Percentiles rank a stretch among this genome's conserved stretches.
Evolutionary conservation across 2,888 invertebrate genomes (phyloP).

Genomic region (Agonum fuliginosum): DNA sequence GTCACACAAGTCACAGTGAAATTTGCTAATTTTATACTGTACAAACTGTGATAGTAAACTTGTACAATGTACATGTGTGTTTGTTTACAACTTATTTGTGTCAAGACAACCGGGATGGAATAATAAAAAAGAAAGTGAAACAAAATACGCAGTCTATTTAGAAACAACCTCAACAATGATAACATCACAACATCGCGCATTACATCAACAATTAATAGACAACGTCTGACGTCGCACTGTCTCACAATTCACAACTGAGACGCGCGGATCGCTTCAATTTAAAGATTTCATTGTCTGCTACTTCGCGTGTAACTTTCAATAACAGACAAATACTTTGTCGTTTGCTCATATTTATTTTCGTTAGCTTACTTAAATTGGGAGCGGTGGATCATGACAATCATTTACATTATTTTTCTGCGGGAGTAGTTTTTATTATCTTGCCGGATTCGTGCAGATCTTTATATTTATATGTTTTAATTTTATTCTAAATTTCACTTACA

Average conservation of each 20-base stretch:
- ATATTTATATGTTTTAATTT: no score
- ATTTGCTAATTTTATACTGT: no score
- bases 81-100: constrained; percentile 27
- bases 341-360: constrained; percentile 51
- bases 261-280: constrained; percentile 11
- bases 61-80: no score
- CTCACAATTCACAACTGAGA: no score
- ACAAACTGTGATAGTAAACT: no score
- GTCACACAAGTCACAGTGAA: no score
- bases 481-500: no score
- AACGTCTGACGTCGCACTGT: constrained; percentile 10
- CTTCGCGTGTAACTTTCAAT: constrained; percentile 52
- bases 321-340: constrained; percentile 40
- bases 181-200: constrained; percentile 8
- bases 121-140: constrained; percentile 47
- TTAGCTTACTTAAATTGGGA: constrained; percentile 43
- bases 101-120: constrained; percentile 35
- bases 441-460: no score
- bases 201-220: no score
- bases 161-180: constrained; percentile 46
- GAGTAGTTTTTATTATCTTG: no score
- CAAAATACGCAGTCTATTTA: constrained; percentile 27
- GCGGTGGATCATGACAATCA: constrained; percentile 43
- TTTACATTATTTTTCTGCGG: not conserved
- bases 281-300: not conserved